Evolutionary conservation across 1,140 invertebrate genomes (phyloP).

Genomic region (Caenorhabditis remanei): DNA sequence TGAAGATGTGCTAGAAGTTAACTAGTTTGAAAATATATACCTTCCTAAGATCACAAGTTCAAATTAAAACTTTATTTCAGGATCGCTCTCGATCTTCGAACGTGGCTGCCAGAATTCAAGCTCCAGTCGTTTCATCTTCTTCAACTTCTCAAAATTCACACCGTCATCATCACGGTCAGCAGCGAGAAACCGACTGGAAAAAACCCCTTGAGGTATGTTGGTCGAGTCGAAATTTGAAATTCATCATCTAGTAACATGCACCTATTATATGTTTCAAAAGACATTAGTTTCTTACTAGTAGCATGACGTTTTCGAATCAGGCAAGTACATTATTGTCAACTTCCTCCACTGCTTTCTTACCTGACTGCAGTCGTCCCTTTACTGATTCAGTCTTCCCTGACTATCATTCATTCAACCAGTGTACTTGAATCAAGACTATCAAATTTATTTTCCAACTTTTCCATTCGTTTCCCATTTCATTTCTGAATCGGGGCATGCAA

Average conservation of each 20-base stretch:
- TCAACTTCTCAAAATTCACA: neutral
- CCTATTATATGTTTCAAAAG: too few species aligned
- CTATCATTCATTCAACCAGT: too few species aligned
- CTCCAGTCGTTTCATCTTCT: neutral
- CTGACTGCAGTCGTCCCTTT: too few species aligned
- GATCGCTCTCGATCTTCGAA: conserved; percentile 16
- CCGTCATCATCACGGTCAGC: neutral
- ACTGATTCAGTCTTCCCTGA: too few species aligned
- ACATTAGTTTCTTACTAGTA: too few species aligned
- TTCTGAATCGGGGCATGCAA: neutral
- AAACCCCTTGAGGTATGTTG: neutral
- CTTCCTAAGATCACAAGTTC: neutral
- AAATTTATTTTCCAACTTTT: neutral
- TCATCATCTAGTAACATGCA: too few species aligned
- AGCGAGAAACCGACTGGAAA: neutral
- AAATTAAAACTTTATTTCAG: neutral
- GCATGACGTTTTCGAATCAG: too few species aligned
- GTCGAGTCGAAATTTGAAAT: neutral
- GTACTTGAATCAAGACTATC: neutral
- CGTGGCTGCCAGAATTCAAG: conserved; percentile 34
- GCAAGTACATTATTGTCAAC: too few species aligned
- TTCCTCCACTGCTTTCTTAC: too few species aligned
- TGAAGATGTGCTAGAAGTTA: too few species aligned
- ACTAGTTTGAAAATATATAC: neutral
- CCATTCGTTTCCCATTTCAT: neutral